These are phyloP conservation scores for Alviniconcha strummeri DNA, from an alignment of 2,888 invertebrate genomes.

Conservation along the genomic window DNA sequence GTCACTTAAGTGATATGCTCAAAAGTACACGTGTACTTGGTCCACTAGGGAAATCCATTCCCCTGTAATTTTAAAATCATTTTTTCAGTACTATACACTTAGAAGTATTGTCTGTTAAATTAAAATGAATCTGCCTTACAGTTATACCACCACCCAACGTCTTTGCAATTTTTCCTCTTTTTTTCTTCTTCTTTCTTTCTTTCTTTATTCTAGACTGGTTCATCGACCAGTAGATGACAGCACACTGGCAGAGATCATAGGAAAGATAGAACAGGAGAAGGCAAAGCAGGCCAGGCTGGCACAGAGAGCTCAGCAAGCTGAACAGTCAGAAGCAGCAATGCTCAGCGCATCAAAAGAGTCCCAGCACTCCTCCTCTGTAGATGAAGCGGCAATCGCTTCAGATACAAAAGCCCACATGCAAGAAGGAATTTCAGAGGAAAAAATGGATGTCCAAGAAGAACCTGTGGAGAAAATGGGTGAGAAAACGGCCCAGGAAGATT, in stretches of 20 bases:
- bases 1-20: too few relatives aligned
- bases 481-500: not conserved
- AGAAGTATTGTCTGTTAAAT: too few relatives aligned
- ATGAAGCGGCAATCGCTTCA: not conserved
- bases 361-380: not conserved
- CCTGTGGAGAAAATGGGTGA: not conserved
- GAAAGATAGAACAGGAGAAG: constrained; percentile 61
- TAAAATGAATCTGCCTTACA: too few relatives aligned
- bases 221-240: constrained; percentile 62
- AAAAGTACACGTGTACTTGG: too few relatives aligned
- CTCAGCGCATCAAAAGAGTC: not conserved
- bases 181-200: not conserved
- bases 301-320: constrained; percentile 2
- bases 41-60: too few relatives aligned
- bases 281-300: constrained; percentile 56
- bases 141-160: too few relatives aligned
- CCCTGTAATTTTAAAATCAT: too few relatives aligned
- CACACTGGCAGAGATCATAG: constrained; percentile 51
- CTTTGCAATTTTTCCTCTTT: too few relatives aligned
- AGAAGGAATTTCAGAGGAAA: not conserved
- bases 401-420: not conserved
- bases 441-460: constrained; percentile 11
- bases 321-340: not conserved
- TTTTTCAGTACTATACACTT: too few relatives aligned
- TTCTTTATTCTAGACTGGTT: constrained; percentile 51